Evolutionary conservation across 2,888 invertebrate genomes (phyloP).

Genomic region (Tanypteryx hageni): DNA sequence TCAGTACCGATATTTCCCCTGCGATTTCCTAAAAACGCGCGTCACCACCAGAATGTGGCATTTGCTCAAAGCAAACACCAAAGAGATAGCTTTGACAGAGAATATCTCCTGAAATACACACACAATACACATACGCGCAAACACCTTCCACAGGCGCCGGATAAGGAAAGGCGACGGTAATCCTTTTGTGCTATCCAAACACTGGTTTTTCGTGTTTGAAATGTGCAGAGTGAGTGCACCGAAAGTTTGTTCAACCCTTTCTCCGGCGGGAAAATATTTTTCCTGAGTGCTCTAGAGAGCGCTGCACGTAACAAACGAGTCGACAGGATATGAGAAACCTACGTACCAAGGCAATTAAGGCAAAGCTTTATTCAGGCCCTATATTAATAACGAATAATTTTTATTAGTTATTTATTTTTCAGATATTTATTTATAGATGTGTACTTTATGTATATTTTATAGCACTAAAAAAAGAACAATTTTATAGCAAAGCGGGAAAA

Average conservation of each 20-base stretch:
- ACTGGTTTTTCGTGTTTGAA: neutral
- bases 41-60: conserved; percentile 30
- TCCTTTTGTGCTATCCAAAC: neutral
- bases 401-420: no score
- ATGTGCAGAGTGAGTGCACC: neutral
- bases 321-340: no score
- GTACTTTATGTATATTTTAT: no score
- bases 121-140: conserved; percentile 16
- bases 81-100: conserved; percentile 24
- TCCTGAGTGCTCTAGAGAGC: no score
- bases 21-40: neutral
- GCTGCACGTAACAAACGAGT: no score
- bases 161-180: neutral
- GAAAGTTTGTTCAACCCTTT: neutral
- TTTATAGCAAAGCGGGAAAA: no score
- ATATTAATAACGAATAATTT: no score
- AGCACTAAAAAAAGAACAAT: no score
- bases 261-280: no score
- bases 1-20: neutral
- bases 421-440: no score
- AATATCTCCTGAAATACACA: neutral
- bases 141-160: neutral
- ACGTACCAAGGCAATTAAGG: no score
- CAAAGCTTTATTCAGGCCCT: no score
- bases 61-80: conserved; percentile 11